A percentile compares a stretch with the other conserved stretches of the same genome.
Evolutionary conservation across 2,113 vertebrate genomes (phyloP).

Genomic region (Cepphus grylle): DNA sequence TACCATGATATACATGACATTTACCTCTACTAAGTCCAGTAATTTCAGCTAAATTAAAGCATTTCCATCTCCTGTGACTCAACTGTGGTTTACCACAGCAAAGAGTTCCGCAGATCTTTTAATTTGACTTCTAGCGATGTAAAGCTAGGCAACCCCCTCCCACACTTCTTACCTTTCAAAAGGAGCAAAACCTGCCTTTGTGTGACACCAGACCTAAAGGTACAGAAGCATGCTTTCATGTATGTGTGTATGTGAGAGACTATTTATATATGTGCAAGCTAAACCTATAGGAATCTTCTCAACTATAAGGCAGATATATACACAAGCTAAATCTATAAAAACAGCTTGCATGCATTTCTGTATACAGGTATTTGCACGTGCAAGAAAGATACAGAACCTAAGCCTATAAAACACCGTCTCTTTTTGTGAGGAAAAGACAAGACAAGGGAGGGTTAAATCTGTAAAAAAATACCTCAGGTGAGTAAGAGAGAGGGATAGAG

Average conservation of each 20-base stretch:
- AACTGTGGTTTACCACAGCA: neutral
- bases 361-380: neutral
- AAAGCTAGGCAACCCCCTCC: neutral
- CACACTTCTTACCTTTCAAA: neutral
- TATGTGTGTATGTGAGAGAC: neutral
- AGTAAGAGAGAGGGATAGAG: neutral
- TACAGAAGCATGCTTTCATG: neutral
- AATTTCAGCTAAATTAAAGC: neutral
- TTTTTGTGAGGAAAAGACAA: neutral
- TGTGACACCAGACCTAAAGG: neutral
- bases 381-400: neutral
- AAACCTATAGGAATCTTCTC: neutral
- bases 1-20: neutral
- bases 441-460: neutral
- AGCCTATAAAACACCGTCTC: neutral
- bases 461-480: neutral
- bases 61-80: neutral
- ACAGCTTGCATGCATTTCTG: neutral
- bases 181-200: neutral
- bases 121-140: neutral
- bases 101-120: neutral
- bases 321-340: neutral
- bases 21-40: neutral
- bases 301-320: neutral
- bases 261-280: neutral